phyloP scores from a whole-genome alignment of 2,888 invertebrate genomes.

The Embidobia sp. region DNA sequence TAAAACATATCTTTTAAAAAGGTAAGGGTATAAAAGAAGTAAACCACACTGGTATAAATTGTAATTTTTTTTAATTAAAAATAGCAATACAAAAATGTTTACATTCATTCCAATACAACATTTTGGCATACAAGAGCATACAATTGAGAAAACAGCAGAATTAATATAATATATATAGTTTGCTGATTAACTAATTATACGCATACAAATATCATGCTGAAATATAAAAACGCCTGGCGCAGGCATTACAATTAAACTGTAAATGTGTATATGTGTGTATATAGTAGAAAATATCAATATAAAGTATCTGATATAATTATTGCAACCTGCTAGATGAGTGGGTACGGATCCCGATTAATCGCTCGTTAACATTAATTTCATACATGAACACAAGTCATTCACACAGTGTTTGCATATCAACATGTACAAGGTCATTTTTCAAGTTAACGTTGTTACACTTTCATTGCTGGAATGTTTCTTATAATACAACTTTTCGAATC shows the following conservation, averaged over 20 bases:
- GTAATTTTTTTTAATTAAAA: conserved; percentile 75
- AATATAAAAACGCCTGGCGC: conserved; percentile 74
- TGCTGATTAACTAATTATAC: conserved; percentile 73
- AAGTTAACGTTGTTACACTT: conserved; percentile 43
- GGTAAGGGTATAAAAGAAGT: no score
- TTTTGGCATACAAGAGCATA: conserved; percentile 69
- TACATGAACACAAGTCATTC: conserved; percentile 66
- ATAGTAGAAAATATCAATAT: conserved; percentile 59
- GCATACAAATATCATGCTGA: conserved; percentile 79
- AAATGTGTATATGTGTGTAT: conserved; percentile 51
- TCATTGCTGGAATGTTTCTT: conserved; percentile 70
- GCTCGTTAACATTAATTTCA: conserved; percentile 63
- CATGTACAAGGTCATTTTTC: conserved; percentile 39
- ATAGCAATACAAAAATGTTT: conserved; percentile 77
- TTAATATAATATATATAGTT: conserved; percentile 69
- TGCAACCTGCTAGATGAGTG: conserved; percentile 71
- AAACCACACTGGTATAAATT: no score
- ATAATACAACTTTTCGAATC: conserved; percentile 66
- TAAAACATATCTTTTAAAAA: no score
- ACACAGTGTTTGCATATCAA: conserved; percentile 46
- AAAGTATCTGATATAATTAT: conserved; percentile 63
- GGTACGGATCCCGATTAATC: conserved; percentile 70
- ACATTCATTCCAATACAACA: conserved; percentile 74
- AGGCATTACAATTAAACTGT: conserved; percentile 63
- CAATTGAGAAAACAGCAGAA: conserved; percentile 72